Evolutionary conservation across 2,888 invertebrate genomes (phyloP).

Genomic region (Crepidodera aurea): DNA sequence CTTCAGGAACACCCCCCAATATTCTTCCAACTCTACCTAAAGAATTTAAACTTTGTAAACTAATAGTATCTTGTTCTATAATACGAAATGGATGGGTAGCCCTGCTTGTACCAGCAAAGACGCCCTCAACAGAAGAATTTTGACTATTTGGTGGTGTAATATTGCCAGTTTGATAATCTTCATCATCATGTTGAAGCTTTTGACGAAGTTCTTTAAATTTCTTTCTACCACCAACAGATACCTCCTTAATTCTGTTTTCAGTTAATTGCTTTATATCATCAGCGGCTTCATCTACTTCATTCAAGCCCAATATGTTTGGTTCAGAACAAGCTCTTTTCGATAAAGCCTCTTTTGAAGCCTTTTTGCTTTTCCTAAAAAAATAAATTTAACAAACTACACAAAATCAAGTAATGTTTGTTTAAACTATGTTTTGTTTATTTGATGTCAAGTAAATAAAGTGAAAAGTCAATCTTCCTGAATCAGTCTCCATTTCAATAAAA

Average conservation of each 20-base stretch:
- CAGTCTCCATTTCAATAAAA: background rate
- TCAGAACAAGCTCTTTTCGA: conserved; percentile 55
- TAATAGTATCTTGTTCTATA: conserved; percentile 87
- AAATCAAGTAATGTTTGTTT: conserved; percentile 14
- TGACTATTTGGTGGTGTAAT: conserved; percentile 78
- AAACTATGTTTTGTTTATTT: conserved; percentile 38
- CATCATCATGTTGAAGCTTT: conserved; percentile 88
- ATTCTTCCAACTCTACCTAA: conserved; percentile 84
- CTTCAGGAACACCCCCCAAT: conserved; percentile 67
- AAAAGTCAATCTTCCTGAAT: conserved; percentile 9
- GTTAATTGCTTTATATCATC: conserved; percentile 27
- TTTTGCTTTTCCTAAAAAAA: conserved; percentile 52
- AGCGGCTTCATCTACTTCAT: conserved; percentile 29
- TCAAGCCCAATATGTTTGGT: conserved; percentile 52
- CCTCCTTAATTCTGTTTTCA: conserved; percentile 42
- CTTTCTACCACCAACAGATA: conserved; percentile 66
- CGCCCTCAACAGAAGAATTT: conserved; percentile 79
- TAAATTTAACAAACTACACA: conserved; percentile 16
- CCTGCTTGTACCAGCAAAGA: conserved; percentile 71
- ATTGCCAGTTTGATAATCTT: conserved; percentile 64
- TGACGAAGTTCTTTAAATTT: conserved; percentile 86
- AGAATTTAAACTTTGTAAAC: conserved; percentile 88
- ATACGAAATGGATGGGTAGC: conserved; percentile 82
- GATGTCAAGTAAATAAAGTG: conserved; percentile 39
- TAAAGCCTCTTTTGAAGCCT: conserved; percentile 53